phyloP scores from a whole-genome alignment of 2,888 invertebrate species.

The Nemotelus nigrinus region DNA sequence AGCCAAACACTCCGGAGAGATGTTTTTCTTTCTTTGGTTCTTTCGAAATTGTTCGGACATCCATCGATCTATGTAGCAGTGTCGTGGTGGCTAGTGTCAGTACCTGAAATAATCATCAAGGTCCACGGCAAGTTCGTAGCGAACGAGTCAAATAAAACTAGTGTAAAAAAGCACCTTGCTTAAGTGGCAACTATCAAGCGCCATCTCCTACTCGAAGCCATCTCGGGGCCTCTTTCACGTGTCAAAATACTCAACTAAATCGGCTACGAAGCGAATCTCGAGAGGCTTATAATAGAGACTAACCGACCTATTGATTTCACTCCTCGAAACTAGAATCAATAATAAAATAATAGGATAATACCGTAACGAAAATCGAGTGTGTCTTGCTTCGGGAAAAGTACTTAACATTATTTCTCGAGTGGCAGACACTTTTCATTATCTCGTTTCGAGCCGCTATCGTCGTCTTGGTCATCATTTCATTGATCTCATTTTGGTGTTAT shows the following conservation, averaged over 20 bases:
- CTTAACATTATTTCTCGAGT: constrained; percentile 40
- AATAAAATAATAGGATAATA: constrained; percentile 39
- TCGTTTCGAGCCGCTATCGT: neutral
- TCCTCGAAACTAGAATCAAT: constrained; percentile 21
- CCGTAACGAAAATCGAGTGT: constrained; percentile 41
- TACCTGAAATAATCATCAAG: neutral
- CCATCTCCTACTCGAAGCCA: constrained; percentile 27
- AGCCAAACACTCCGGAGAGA: constrained; percentile 27
- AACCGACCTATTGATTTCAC: constrained; percentile 42
- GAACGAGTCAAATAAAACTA: neutral
- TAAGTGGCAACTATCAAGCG: constrained; percentile 43
- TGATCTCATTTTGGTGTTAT: neutral
- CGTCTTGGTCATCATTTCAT: constrained; percentile 17
- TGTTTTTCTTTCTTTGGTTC: constrained; percentile 9
- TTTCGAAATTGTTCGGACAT: constrained; percentile 16
- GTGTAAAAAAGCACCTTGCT: constrained; percentile 16
- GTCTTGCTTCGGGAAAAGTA: constrained; percentile 24
- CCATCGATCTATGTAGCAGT: neutral
- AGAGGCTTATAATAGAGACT: constrained; percentile 43
- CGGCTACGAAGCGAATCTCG: constrained; percentile 30
- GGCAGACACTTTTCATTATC: constrained; percentile 2
- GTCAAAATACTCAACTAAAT: constrained; percentile 38
- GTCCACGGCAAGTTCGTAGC: neutral
- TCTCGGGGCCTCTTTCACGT: constrained; percentile 35
- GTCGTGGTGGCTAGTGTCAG: neutral